Evolutionary conservation across 2,888 invertebrate genomes (phyloP).

Genomic region (Ernsta delagoae): DNA sequence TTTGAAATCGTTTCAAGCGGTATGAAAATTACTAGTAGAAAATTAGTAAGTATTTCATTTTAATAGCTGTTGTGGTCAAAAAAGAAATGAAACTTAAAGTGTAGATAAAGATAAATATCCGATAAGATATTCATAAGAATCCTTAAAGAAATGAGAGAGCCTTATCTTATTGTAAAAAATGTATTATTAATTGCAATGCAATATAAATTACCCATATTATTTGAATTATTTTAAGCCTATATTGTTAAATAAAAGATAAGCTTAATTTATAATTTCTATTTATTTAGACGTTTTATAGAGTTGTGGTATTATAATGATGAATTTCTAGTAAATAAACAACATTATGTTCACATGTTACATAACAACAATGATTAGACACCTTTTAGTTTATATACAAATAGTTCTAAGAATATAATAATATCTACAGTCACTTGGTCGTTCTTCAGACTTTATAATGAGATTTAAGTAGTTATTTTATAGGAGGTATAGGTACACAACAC

Average conservation of each 20-base stretch:
- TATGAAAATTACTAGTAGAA: no score
- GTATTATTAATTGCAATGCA: no score
- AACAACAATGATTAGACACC: constrained; percentile 71
- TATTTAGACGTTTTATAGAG: constrained; percentile 72
- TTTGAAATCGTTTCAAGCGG: no score
- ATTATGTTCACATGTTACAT: constrained; percentile 64
- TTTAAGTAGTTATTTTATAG: constrained; percentile 41
- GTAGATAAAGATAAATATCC: no score
- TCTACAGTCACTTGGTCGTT: constrained; percentile 81
- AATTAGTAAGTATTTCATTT: no score
- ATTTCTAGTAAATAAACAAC: constrained; percentile 76
- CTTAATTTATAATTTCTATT: constrained; percentile 68
- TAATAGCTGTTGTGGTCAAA: no score
- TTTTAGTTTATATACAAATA: constrained; percentile 73
- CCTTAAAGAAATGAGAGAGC: no score
- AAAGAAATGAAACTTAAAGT: no score
- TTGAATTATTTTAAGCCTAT: no score
- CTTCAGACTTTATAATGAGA: constrained; percentile 77
- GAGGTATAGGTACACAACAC: constrained; percentile 49
- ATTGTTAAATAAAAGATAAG: constrained; percentile 54
- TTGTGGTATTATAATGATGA: constrained; percentile 57
- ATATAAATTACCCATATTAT: no score
- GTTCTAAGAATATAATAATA: constrained; percentile 55
- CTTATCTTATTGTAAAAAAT: no score
- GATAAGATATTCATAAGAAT: no score